Evolutionary conservation across 2,113 vertebrate genomes (phyloP), one percentile per base, ranked within the genome.

Genomic region (Tor tambroides): DNA sequence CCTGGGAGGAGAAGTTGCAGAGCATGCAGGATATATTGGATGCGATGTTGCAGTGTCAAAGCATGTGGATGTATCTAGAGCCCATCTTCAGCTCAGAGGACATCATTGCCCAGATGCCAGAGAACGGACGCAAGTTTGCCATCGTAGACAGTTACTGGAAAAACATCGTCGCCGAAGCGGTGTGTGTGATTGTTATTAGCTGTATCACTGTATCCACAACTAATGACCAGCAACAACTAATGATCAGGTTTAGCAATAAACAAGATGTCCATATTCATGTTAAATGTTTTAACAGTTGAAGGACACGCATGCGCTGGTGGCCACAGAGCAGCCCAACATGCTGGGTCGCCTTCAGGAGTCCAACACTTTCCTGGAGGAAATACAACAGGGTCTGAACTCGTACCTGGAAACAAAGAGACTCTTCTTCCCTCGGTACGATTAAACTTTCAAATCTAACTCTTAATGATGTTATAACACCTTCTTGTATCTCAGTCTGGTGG

Each of bases 41-140:
- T 87, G 92, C 91, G 77, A 96, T 97, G 96, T 89, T 97, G 87
- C 95, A 94, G 88, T 98, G 97, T 87, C 97, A 99, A 91, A 91
- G 93, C 35, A 96, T 96, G 0, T 99, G 97, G 97, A 91, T 98
- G 10, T 98, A 98, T 92, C 93, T 99, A 28, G 97, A 99, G 84
- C 96, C 97, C 15, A 98, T 98, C 92, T 99, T 99, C 92, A 98
- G 96, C 93, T 98, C 97, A 0, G 95, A 96, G 90, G 97, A 98
- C 86, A 97, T 99, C 85, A 93, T 96, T 87, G 96, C 96, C 56
- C 97, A 99, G 93, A 98, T 98, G 97, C 97, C 97, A 54, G 96
- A 98, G 91, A 97, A 98, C 83, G 97, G 97, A 71, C 95, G 87
- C 88, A 99, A 96, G 89, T 98, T 99, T 92, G 87, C 69, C 56